These are phyloP conservation scores for Enoplosus armatus DNA, from an alignment of 2,797 vertebrate genomes.

Conservation along the genomic window DNA sequence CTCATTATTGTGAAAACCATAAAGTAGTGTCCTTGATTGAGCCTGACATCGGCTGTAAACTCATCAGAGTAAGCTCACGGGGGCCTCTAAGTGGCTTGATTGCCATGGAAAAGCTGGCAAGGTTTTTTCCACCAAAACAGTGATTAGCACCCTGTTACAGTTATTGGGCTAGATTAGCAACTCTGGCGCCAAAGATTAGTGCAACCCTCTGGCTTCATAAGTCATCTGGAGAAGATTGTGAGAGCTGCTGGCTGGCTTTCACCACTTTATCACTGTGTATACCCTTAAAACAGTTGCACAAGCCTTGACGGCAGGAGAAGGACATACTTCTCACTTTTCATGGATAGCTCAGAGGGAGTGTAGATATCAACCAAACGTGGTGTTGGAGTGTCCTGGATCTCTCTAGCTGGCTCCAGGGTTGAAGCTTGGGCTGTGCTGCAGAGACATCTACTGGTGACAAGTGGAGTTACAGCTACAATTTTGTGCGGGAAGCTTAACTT, in stretches of 20 bases:
- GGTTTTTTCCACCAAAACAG: constrained; percentile 58
- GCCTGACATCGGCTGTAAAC: constrained; percentile 70
- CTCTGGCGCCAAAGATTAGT: constrained; percentile 65
- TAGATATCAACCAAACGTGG: constrained; percentile 18
- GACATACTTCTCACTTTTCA: constrained; percentile 56
- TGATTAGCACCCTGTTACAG: constrained; percentile 71
- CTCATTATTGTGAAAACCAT: constrained; percentile 55
- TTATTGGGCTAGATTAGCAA: constrained; percentile 65
- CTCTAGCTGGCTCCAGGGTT: not conserved
- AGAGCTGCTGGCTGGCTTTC: constrained; percentile 31
- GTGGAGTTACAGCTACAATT: constrained; percentile 29
- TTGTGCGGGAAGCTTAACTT: not conserved
- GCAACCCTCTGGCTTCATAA: constrained; percentile 38
- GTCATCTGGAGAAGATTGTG: constrained; percentile 26
- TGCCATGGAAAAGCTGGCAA: constrained; percentile 61
- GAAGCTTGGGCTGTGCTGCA: constrained; percentile 52
- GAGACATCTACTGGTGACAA: constrained; percentile 73
- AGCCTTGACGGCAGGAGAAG: constrained; percentile 28
- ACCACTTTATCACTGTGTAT: constrained; percentile 22
- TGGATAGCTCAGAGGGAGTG: constrained; percentile 28
- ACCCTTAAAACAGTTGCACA: constrained; percentile 12
- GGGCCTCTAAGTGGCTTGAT: constrained; percentile 66
- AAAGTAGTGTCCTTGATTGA: constrained; percentile 60
- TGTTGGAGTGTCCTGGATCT: constrained; percentile 12
- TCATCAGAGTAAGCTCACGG: constrained; percentile 48